A percentile compares a stretch with the other conserved stretches of the same genome.
Evolutionary conservation across 2,797 vertebrate species (phyloP).

Genomic region (Tamandua tetradactyla): DNA sequence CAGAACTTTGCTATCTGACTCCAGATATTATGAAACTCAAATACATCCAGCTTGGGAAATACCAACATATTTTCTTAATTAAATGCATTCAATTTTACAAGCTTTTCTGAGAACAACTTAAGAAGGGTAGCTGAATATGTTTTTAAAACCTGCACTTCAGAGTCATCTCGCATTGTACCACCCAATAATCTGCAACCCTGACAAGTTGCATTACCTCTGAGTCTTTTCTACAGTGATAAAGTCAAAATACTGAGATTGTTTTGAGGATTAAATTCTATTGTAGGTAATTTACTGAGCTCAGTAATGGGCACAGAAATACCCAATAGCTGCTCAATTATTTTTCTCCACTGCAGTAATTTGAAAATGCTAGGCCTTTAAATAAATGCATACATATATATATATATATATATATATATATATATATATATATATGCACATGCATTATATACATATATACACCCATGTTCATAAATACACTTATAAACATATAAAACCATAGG

Average conservation of each 20-base stretch:
- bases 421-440: neutral
- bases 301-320: neutral
- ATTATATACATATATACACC: neutral
- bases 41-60: neutral
- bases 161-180: neutral
- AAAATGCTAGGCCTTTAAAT: neutral
- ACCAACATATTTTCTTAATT: neutral
- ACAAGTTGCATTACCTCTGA: neutral
- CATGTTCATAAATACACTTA: neutral
- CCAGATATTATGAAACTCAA: neutral
- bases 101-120: neutral
- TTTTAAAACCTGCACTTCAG: neutral
- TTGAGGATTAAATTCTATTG: slow-evolving; percentile 6
- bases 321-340: slow-evolving; percentile 22
- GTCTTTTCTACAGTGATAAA: neutral
- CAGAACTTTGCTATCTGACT: neutral
- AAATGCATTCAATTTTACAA: neutral
- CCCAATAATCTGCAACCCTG: neutral
- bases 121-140: neutral
- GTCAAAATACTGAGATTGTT: neutral
- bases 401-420: neutral
- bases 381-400: neutral
- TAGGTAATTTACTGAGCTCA: neutral
- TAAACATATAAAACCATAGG: neutral
- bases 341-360: neutral